These are phyloP conservation scores for Anorthoa munda DNA, from an alignment of 2,888 invertebrate species.

Conservation along the genomic window DNA sequence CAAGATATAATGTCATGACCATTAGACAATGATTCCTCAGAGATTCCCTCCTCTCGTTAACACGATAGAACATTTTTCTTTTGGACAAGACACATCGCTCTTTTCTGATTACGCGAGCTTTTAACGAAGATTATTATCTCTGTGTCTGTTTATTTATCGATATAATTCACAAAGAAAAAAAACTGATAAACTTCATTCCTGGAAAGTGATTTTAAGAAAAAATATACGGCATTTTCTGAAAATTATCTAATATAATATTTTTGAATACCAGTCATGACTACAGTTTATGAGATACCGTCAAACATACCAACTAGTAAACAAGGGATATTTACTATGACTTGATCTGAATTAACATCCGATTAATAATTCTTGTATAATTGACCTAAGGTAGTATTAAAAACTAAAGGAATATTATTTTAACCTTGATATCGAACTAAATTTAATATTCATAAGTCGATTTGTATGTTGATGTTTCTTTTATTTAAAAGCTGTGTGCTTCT, in stretches of 20 bases:
- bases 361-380: background rate
- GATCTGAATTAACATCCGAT: background rate
- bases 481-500: no score
- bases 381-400: background rate
- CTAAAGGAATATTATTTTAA: background rate
- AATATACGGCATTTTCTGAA: no score
- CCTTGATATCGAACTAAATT: conserved; percentile 28
- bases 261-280: no score
- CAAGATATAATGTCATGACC: conserved; percentile 44
- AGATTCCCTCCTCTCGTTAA: conserved; percentile 66
- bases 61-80: conserved; percentile 72
- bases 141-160: conserved; percentile 20
- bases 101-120: conserved; percentile 72
- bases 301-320: background rate
- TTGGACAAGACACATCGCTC: conserved; percentile 72
- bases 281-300: background rate
- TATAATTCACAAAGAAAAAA: background rate
- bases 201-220: background rate
- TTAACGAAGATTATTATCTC: conserved; percentile 52
- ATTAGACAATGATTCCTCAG: conserved; percentile 57
- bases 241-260: no score
- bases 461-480: no score
- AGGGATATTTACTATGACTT: background rate
- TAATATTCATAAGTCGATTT: conserved; percentile 1
- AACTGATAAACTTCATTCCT: background rate